Percentiles rank a stretch among this genome's conserved stretches.
Evolutionary conservation across 2,888 invertebrate genomes (phyloP).

Genomic region (Orthosia incerta): DNA sequence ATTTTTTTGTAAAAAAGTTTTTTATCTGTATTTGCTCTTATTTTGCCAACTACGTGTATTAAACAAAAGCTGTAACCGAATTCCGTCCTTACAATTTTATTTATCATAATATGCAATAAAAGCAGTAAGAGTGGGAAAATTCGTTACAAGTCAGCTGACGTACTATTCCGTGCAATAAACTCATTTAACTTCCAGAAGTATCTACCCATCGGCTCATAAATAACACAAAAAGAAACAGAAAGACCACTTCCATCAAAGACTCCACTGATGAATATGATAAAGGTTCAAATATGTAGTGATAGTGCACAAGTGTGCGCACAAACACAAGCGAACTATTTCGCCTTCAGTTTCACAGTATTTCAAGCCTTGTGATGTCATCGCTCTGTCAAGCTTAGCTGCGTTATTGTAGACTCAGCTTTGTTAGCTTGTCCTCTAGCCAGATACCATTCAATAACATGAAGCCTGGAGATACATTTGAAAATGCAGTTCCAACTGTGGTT

Average conservation of each 20-base stretch:
- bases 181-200: constrained; percentile 1
- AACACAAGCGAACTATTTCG: background rate
- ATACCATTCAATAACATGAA: background rate
- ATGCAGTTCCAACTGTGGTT: background rate
- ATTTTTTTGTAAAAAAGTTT: no score
- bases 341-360: background rate
- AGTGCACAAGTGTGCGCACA: background rate
- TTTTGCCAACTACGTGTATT: background rate
- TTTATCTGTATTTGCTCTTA: background rate
- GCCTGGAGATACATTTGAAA: background rate
- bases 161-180: background rate
- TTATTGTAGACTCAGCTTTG: background rate
- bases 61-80: no score
- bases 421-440: background rate
- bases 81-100: no score
- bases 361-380: background rate
- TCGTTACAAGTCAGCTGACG: background rate
- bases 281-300: background rate
- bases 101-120: no score
- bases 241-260: background rate
- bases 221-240: constrained; percentile 10
- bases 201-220: background rate
- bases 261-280: no score
- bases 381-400: background rate
- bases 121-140: background rate